Evolutionary conservation across 2,797 vertebrate genomes (phyloP).

Genomic region (Phataginus tetradactyla): DNA sequence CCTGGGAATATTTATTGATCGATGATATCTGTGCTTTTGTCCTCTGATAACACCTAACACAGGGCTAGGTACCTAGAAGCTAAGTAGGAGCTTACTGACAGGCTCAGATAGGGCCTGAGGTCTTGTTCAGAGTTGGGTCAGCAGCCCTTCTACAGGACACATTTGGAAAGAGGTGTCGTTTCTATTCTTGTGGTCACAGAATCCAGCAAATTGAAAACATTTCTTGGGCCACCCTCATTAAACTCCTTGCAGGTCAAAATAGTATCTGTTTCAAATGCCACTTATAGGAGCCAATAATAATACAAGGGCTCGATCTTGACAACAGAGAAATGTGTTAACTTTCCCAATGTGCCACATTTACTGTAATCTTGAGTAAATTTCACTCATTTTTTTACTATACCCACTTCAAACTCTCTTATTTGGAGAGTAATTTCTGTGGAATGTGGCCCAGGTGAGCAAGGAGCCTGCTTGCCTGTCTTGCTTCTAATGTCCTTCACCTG

Average conservation of each 20-base stretch:
- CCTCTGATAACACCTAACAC: neutral
- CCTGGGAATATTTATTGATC: neutral
- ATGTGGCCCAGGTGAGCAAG: neutral
- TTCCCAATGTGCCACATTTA: constrained; percentile 37
- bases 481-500: neutral
- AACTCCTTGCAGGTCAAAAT: constrained; percentile 58
- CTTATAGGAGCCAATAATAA: constrained; percentile 50
- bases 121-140: neutral
- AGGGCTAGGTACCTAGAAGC: neutral
- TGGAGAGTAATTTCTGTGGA: constrained; percentile 63
- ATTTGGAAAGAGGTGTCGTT: neutral
- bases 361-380: constrained; percentile 67
- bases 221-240: constrained; percentile 52
- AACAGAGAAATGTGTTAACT: constrained; percentile 56
- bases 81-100: neutral
- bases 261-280: constrained; percentile 63
- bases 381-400: constrained; percentile 21
- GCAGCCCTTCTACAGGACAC: neutral
- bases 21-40: neutral
- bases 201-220: constrained; percentile 61
- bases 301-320: constrained; percentile 52
- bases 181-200: constrained; percentile 21
- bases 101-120: neutral
- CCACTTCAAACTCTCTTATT: constrained; percentile 40
- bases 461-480: neutral